Evolutionary conservation across 2,888 invertebrate genomes (phyloP).

Genomic region (Antheraea assamensis): DNA sequence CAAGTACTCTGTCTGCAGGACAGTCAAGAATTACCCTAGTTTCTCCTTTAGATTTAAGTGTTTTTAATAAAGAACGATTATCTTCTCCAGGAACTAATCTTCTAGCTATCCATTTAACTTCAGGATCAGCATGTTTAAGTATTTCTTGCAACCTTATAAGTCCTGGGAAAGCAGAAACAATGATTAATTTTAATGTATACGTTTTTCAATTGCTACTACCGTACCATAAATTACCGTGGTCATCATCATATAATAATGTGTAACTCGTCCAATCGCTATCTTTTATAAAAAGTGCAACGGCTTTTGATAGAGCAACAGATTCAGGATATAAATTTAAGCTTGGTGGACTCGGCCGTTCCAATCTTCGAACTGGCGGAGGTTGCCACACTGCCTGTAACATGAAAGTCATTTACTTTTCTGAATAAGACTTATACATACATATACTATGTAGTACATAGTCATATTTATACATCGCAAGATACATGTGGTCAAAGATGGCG

Average conservation of each 20-base stretch:
- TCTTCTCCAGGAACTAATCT: constrained; percentile 81
- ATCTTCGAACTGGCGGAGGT: constrained; percentile 59
- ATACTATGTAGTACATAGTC: too few species aligned
- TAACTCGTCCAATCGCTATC: constrained; percentile 90
- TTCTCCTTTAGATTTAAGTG: constrained; percentile 86
- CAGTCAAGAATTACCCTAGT: constrained; percentile 90
- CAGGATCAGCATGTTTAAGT: constrained; percentile 86
- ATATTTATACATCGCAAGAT: too few species aligned
- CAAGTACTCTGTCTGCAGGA: constrained; percentile 84
- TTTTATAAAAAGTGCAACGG: constrained; percentile 85
- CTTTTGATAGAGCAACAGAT: constrained; percentile 84
- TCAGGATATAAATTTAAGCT: constrained; percentile 89
- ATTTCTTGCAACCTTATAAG: constrained; percentile 90
- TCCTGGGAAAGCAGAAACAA: constrained; percentile 59
- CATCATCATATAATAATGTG: constrained; percentile 89
- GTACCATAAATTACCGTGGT: constrained; percentile 79
- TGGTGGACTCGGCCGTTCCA: constrained; percentile 51
- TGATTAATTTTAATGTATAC: neutral
- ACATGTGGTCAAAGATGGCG: too few species aligned
- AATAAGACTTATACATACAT: neutral
- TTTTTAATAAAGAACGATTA: constrained; percentile 87
- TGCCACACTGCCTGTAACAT: constrained; percentile 65
- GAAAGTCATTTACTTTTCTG: neutral
- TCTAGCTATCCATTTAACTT: constrained; percentile 86
- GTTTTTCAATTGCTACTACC: neutral